phyloP scores from a whole-genome alignment of 2,888 invertebrate genomes.

The Drosophila recens region DNA sequence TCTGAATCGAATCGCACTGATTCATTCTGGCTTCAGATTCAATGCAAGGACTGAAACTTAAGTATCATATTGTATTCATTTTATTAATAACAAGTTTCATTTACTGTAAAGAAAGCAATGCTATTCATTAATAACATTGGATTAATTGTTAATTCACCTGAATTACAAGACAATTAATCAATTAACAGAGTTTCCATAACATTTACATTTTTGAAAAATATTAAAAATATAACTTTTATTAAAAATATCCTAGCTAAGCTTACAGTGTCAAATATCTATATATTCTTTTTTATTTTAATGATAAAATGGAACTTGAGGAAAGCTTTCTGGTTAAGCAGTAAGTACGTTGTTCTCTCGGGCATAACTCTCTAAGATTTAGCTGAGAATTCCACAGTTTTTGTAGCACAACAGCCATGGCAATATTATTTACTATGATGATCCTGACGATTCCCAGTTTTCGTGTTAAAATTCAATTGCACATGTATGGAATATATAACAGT shows the following conservation, averaged over 20 bases:
- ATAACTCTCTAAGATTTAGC: not conserved
- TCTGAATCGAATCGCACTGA: conserved; percentile 44
- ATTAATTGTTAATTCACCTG: not conserved
- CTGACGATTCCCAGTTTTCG: not conserved
- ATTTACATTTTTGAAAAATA: not conserved
- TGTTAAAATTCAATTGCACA: not conserved
- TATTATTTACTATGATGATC: not conserved
- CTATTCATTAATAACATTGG: not conserved
- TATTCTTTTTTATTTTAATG: not conserved
- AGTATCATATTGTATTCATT: conserved; percentile 1
- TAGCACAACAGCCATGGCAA: not conserved
- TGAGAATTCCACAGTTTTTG: conserved; percentile 5
- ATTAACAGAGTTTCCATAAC: not conserved
- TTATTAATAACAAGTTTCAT: conserved; percentile 5
- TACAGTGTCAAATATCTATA: conserved; percentile 6
- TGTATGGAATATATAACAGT: not conserved
- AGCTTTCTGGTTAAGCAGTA: not conserved
- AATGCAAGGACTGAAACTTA: not conserved
- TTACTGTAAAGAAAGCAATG: not conserved
- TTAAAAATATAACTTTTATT: not conserved
- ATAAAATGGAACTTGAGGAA: conserved; percentile 1
- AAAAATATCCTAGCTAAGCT: not conserved
- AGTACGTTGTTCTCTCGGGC: not conserved
- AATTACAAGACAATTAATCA: not conserved
- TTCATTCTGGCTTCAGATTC: conserved; percentile 25